A percentile compares a stretch with the other conserved stretches of the same genome.
Conservation (phyloP, 2,797 vertebrate species). For the Adelosebastes latens region DNA sequence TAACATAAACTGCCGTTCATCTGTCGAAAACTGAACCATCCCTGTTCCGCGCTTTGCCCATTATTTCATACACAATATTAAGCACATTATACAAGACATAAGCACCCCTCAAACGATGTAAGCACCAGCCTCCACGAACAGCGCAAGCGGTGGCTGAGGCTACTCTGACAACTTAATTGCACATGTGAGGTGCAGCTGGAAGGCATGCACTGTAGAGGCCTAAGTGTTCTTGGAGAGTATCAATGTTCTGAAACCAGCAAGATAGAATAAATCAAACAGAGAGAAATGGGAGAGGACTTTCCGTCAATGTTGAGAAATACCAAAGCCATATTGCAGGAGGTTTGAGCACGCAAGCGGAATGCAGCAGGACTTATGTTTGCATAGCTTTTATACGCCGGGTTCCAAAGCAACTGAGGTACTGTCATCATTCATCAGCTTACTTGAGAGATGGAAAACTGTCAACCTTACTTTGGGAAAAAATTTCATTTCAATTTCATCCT, state of each 20-base stretch:
- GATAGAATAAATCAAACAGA: slow-evolving; percentile 72
- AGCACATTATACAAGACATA: slow-evolving; percentile 55
- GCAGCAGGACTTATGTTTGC: slow-evolving; percentile 47
- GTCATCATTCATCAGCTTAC: slow-evolving; percentile 47
- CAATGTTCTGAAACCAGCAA: slow-evolving; percentile 59
- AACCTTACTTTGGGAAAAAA: slow-evolving; percentile 16
- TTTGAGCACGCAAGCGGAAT: slow-evolving; percentile 55
- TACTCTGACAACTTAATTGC: slow-evolving; percentile 73
- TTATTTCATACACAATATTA: slow-evolving; percentile 49
- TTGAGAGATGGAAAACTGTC: slow-evolving; percentile 49
- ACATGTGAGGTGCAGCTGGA: slow-evolving; percentile 75
- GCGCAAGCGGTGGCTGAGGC: slow-evolving; percentile 50
- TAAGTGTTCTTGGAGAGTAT: slow-evolving; percentile 67
- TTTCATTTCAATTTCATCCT: slow-evolving; percentile 1
- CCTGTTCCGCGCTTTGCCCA: not conserved
- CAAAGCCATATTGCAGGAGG: slow-evolving; percentile 58
- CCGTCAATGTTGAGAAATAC: slow-evolving; percentile 68
- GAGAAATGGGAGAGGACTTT: slow-evolving; percentile 69
- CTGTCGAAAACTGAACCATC: slow-evolving; percentile 19
- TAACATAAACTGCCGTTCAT: slow-evolving; percentile 19
- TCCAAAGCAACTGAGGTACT: slow-evolving; percentile 44
- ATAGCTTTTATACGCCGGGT: slow-evolving; percentile 39
- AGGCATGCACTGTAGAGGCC: slow-evolving; percentile 51
- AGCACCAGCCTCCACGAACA: slow-evolving; percentile 52
- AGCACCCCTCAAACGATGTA: slow-evolving; percentile 54